Evolutionary conservation across 2,113 vertebrate genomes (phyloP).

Genomic region (Thermophis baileyi): DNA sequence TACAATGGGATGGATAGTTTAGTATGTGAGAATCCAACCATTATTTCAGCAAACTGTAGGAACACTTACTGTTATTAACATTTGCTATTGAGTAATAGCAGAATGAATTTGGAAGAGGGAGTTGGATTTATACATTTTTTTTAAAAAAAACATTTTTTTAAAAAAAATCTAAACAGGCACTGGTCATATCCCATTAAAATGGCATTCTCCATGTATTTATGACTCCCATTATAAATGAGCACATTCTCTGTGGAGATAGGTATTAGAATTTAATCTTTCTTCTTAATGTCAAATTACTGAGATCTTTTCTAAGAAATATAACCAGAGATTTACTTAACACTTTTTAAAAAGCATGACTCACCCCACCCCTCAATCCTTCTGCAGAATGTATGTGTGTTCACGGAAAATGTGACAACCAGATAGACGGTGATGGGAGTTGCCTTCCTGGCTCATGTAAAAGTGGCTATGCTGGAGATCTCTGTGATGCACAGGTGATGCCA

Average conservation of each 20-base stretch:
- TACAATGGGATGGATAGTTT: neutral
- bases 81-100: neutral
- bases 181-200: neutral
- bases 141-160: neutral
- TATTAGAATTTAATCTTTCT: neutral
- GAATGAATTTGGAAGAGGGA: neutral
- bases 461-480: conserved; percentile 74
- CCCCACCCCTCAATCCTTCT: conserved; percentile 29
- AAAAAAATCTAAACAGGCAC: neutral
- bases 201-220: neutral
- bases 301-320: neutral
- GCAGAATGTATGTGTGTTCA: conserved; percentile 81
- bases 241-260: neutral
- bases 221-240: neutral
- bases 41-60: neutral
- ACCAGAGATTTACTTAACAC: neutral
- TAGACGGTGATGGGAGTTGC: conserved; percentile 76
- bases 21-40: neutral
- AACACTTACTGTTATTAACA: neutral
- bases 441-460: conserved; percentile 71
- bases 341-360: neutral
- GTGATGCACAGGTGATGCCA: conserved; percentile 67
- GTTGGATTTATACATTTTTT: neutral
- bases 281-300: neutral
- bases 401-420: conserved; percentile 79